Conservation (phyloP, 2,113 vertebrate genomes). For the Chascanopsetta lugubris region DNA sequence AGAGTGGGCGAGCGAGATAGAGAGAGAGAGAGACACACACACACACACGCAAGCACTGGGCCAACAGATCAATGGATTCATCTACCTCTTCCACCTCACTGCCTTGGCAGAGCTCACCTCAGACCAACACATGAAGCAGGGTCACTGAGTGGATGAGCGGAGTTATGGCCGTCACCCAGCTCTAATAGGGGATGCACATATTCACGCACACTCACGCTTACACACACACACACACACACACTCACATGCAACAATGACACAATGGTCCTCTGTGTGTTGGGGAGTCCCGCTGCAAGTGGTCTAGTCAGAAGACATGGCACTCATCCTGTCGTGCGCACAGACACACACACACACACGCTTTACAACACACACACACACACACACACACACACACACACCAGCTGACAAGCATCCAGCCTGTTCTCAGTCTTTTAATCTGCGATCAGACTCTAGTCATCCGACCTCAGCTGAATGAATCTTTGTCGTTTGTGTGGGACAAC, state of each 20-base stretch:
- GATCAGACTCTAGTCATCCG: conserved; percentile 18
- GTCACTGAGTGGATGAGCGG: conserved; percentile 28
- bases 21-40: conserved; percentile 18
- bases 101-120: conserved; percentile 2
- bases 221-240: conserved; percentile 4
- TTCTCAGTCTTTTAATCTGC: conserved; percentile 34
- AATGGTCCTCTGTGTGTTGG: conserved; percentile 37
- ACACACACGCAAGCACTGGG: not conserved
- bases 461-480: conserved; percentile 42
- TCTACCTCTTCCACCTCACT: conserved; percentile 49
- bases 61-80: not conserved
- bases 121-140: conserved; percentile 17
- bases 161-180: not conserved
- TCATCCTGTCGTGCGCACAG: conserved; percentile 2
- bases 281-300: conserved; percentile 25
- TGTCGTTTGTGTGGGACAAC: conserved; percentile 31
- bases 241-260: conserved; percentile 15
- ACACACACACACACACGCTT: not conserved
- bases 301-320: conserved; percentile 1
- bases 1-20: conserved; percentile 30
- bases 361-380: not conserved
- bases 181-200: conserved; percentile 1
- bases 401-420: conserved; percentile 48
- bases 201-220: not conserved
- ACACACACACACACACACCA: conserved; percentile 1